Base-by-base conservation (phyloP, 2,888 invertebrate species). In the Bedellia somnulentella region DNA sequence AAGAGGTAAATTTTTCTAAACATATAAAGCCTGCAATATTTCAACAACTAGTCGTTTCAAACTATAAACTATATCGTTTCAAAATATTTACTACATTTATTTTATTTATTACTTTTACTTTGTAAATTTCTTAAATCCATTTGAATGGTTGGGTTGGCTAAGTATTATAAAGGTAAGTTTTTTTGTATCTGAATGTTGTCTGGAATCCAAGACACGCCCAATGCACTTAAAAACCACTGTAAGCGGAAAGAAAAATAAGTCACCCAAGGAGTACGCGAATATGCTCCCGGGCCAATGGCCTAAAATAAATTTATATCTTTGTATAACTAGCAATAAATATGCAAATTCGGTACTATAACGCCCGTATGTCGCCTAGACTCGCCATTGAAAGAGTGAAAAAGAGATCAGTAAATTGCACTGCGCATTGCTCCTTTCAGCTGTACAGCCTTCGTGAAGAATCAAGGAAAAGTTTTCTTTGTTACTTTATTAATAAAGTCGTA, bases 351-450 rank as follows among this genome's bases (percentile, higher is more conserved):
- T 60, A 62, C 67, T 67, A 70, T 70, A 70, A 59, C 68, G 66
- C 60, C 73, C 71, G 64, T 71, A 73, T 70, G 73, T 71, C 70
- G 71, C 67, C 68, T 57, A 55, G 53, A 50, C 49, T 49, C 49
- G 48, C 57, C 60, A 60, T 61, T 59, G 64, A 64, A 64, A 64
- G 64, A 70, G 67, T 64, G 68, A 70, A 73, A 73, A 73, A 75
- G 71, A 73, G 68, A 70, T 71, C 70, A 64, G 66, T 57, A 61
- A 68, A 71, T 73, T 73, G 67, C 71, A 73, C 67, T 68, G 73
- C 71, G 71, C 71, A 73, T 62, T 60, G 59, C 67, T 66, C 61
- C 68, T 70, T 71, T 64, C 70, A 61, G 70, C 58, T 62, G 61
- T 59, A 60, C 62, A 63, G 46, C 57, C 62, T 61, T 59, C 52